Evolutionary conservation across 1,140 invertebrate genomes (phyloP).

Genomic region (Brachionus koreanus): DNA sequence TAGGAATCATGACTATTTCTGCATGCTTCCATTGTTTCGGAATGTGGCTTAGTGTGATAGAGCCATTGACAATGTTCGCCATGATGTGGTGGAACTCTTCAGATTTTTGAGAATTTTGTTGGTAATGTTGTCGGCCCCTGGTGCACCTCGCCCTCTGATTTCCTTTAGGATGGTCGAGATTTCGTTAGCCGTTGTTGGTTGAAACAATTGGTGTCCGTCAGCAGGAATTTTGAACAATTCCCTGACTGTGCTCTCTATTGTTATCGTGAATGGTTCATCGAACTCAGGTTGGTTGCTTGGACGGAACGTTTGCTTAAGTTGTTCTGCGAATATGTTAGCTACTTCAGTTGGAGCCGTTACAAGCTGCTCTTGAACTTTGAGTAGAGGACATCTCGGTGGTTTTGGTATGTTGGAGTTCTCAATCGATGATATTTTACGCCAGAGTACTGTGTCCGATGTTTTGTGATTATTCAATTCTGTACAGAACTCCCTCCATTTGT

Average conservation of each 20-base stretch:
- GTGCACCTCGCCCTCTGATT: not conserved
- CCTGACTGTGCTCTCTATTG: not conserved
- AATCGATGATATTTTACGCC: no score
- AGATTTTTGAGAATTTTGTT: not conserved
- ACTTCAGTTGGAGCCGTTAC: no score
- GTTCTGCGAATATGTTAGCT: no score
- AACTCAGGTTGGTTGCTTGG: no score
- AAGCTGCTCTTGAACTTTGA: no score
- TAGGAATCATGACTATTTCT: slow-evolving; percentile 22
- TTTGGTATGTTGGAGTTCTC: no score
- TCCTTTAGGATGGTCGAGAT: not conserved
- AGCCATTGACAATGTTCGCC: not conserved
- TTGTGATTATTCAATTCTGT: not conserved
- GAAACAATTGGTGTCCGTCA: not conserved
- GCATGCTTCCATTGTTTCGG: slow-evolving; percentile 45
- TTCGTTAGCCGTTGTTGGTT: not conserved
- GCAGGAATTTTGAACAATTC: not conserved
- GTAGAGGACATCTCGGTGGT: no score
- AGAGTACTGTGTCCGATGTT: not conserved
- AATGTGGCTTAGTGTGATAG: not conserved
- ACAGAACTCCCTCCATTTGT: not conserved
- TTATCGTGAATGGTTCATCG: not conserved
- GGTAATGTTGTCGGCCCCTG: not conserved
- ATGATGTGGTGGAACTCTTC: not conserved
- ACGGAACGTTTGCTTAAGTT: no score